Evolutionary conservation across 2,797 vertebrate species (phyloP), one percentile per base, ranked within the genome.

Genomic region (Telmatherina bonti): DNA sequence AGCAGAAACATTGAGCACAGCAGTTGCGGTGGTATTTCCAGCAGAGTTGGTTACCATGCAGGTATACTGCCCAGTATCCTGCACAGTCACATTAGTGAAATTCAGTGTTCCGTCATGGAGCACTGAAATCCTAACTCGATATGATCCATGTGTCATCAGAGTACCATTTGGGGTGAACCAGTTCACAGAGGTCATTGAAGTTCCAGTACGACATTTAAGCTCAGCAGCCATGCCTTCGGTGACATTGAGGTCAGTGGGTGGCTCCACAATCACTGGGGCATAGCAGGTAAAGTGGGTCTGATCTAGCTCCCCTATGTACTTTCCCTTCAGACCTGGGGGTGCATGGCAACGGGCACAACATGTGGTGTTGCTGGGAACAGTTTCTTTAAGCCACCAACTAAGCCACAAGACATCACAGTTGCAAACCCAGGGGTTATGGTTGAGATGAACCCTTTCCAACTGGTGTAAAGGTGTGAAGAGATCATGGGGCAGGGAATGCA

Each of bases 41-140:
- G 97, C 97, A 0, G 97, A 97, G 93, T 99, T 99, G 90, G 96
- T 98, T 59, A 99, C 97, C 97, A 99, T 98, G 91, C 97, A 99
- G 15, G 97, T 98, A 90, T 99, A 99, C 70, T 97, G 96, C 5
- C 97, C 97, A 0, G 97, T 98, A 89, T 99, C 97, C 83, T 99
- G 97, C 90, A 99, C 96, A 0, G 97, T 99, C 79, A 98, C 97
- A 26, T 99, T 99, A 84, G 97, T 99, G 92, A 99, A 99, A 88
- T 99, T 99, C 74, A 99, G 94, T 0, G 97, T 99, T 30, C 97
- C 97, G 6, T 99, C 97, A 52, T 99, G 97, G 69, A 99, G 91
- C 30, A 99, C 97, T 0, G 97, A 98, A 86, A 99, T 99, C 41
- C 97, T 85, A 29, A 99, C 97, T 45, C 97, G 93, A 90, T 99